A percentile compares a stretch with the other conserved stretches of the same genome.
Evolutionary conservation across 2,888 invertebrate species (phyloP).

Genomic region (Leptinotarsa juncta): DNA sequence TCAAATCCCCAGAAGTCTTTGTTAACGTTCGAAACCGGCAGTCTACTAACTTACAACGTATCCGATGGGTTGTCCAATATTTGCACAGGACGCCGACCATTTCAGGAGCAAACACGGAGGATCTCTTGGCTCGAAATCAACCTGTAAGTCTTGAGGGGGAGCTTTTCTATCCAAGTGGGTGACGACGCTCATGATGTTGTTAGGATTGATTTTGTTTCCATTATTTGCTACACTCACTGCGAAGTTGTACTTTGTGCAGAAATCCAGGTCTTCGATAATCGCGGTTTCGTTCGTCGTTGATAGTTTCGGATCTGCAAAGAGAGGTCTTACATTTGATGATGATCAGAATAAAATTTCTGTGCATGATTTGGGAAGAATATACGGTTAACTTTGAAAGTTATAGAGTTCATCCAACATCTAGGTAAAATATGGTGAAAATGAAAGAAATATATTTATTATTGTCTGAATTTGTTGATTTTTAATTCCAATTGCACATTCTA

Average conservation of each 20-base stretch:
- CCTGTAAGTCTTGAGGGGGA: constrained; percentile 52
- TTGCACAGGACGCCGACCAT: constrained; percentile 58
- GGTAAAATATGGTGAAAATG: too few species aligned
- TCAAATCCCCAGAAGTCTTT: neutral
- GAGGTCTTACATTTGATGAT: neutral
- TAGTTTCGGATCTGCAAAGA: constrained; percentile 52
- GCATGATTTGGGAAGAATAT: too few species aligned
- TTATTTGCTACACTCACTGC: constrained; percentile 46
- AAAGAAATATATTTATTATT: too few species aligned
- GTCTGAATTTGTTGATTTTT: too few species aligned
- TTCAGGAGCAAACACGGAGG: constrained; percentile 56
- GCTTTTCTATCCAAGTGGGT: constrained; percentile 52
- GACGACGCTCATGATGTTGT: constrained; percentile 53
- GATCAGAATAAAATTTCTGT: neutral
- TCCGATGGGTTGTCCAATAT: constrained; percentile 54
- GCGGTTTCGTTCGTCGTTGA: constrained; percentile 52
- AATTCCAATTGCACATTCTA: too few species aligned
- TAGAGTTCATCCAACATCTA: too few species aligned
- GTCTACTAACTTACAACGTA: constrained; percentile 55
- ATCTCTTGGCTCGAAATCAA: constrained; percentile 54
- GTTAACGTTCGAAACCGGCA: constrained; percentile 7
- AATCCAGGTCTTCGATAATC: constrained; percentile 52
- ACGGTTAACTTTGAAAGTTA: too few species aligned
- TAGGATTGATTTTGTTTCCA: constrained; percentile 50
- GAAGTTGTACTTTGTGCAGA: constrained; percentile 56